A percentile compares a stretch with the other conserved stretches of the same genome.
phyloP scores from a whole-genome alignment of 92 coral and sea anemone species.

The Muricea muricata region DNA sequence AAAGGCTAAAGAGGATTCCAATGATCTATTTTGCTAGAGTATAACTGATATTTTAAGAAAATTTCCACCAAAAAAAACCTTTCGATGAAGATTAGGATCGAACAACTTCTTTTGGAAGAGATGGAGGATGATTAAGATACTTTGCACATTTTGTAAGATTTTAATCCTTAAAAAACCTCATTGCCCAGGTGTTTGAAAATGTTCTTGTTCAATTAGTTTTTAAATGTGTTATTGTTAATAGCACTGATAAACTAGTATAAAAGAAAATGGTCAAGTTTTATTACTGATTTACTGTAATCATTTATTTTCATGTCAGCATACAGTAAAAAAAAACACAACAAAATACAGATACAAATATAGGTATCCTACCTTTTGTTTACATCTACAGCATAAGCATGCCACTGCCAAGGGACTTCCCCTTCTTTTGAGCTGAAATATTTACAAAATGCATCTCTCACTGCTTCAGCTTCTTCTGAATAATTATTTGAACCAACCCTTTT shows the following conservation, averaged over 20 bases:
- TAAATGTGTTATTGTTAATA: background rate
- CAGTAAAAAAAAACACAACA: background rate
- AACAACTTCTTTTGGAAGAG: background rate
- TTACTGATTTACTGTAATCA: no score
- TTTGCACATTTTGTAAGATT: background rate
- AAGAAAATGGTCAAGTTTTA: no score
- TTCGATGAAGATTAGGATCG: background rate
- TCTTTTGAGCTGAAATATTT: slow-evolving; percentile 29
- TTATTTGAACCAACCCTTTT: slow-evolving; percentile 17
- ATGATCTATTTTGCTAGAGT: background rate
- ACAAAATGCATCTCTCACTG: background rate
- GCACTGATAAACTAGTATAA: background rate
- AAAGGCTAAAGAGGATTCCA: background rate
- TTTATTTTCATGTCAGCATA: background rate
- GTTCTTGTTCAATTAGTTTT: no score
- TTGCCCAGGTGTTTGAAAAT: no score
- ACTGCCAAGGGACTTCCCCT: slow-evolving; percentile 44
- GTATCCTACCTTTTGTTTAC: background rate
- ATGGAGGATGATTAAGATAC: background rate
- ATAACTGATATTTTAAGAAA: background rate
- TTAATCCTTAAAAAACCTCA: no score
- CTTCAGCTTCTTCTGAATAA: slow-evolving; percentile 19
- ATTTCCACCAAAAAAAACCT: background rate
- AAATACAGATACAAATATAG: background rate
- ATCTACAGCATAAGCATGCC: background rate